Conservation (phyloP, 2,888 invertebrate genomes). For the Siphlonurus alternatus region DNA sequence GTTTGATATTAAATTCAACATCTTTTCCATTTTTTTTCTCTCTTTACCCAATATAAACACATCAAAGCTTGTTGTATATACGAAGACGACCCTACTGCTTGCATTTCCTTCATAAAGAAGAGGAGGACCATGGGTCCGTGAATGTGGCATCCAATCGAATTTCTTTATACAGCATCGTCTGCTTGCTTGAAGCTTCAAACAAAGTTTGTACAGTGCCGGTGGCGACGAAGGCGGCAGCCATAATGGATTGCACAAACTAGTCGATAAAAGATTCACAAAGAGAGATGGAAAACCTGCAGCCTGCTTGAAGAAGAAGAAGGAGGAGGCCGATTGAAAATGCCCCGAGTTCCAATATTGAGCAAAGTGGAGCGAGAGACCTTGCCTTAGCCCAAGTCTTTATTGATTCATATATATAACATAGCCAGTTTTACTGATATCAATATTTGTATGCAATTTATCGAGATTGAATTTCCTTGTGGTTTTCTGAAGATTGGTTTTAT, state of each 20-base stretch:
- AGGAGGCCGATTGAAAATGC: slow-evolving; percentile 1
- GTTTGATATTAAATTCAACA: not conserved
- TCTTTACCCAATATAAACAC: not conserved
- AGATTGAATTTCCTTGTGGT: not conserved
- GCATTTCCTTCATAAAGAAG: not conserved
- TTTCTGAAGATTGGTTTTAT: not conserved
- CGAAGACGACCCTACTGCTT: not conserved
- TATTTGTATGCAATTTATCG: slow-evolving; percentile 4
- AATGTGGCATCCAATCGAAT: slow-evolving; percentile 2
- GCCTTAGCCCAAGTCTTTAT: too few relatives aligned
- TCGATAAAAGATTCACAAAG: slow-evolving; percentile 4
- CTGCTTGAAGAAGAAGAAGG: not conserved
- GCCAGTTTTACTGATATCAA: slow-evolving; percentile 1
- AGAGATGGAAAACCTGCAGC: slow-evolving; percentile 1
- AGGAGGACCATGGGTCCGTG: not conserved
- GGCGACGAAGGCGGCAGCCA: not conserved
- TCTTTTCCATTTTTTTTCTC: not conserved
- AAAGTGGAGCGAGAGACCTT: not conserved
- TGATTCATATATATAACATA: not conserved
- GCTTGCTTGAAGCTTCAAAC: not conserved
- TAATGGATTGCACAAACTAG: slow-evolving; percentile 4
- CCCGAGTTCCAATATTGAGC: not conserved
- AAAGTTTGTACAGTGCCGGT: not conserved
- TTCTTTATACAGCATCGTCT: not conserved
- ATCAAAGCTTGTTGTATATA: not conserved